Conservation (phyloP, 2,113 vertebrate genomes). For the Pachycephala philippinensis region DNA sequence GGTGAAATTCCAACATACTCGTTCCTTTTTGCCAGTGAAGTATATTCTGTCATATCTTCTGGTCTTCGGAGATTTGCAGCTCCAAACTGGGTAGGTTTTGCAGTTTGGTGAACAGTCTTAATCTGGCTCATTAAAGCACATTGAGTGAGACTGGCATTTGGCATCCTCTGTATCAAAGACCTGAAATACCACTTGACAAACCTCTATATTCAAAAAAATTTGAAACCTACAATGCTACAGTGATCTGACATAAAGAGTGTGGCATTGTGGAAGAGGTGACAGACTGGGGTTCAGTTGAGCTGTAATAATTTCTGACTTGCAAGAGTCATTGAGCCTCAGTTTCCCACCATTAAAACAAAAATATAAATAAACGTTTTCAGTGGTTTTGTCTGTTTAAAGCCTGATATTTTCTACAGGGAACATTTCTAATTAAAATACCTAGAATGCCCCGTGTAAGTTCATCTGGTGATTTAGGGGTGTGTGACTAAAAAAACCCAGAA, state of each 20-base stretch:
- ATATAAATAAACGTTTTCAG: fast-evolving
- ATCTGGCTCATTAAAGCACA: background rate
- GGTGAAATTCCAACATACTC: background rate
- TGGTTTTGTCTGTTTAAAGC: background rate
- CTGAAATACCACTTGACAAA: background rate
- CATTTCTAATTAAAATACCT: background rate
- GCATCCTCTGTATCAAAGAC: background rate
- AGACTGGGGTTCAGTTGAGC: background rate
- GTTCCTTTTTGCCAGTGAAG: background rate
- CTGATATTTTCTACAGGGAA: background rate
- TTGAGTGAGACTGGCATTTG: background rate
- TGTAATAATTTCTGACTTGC: background rate
- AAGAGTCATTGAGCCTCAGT: fast-evolving
- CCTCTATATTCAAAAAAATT: background rate
- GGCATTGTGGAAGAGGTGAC: background rate
- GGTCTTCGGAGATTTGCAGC: background rate
- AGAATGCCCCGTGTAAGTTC: background rate
- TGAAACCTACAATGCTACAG: background rate
- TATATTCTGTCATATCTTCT: background rate
- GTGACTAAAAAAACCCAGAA: background rate
- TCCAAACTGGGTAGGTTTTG: background rate
- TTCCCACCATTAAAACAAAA: background rate
- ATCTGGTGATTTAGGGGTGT: background rate
- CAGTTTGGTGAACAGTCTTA: background rate
- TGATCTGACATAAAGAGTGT: background rate